Percentiles rank a stretch among this genome's conserved stretches.
These are phyloP conservation scores for Papio anubis DNA, from an alignment of 2,113 vertebrate genomes.

Conservation along the genomic window DNA sequence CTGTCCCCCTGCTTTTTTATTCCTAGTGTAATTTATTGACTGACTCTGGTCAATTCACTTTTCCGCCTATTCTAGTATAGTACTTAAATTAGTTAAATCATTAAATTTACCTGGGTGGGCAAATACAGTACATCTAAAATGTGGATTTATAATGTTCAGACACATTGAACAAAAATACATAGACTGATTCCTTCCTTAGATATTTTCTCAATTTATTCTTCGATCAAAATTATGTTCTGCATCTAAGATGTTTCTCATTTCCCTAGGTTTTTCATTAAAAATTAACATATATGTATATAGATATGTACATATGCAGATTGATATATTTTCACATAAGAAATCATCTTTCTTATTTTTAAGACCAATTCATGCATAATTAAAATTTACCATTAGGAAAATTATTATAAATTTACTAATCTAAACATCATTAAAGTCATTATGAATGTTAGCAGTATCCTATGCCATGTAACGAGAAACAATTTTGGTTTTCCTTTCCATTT, in stretches of 20 bases:
- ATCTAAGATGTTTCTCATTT: background rate
- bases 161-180: background rate
- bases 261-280: background rate
- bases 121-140: background rate
- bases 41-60: background rate
- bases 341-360: conserved; percentile 30
- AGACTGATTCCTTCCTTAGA: background rate
- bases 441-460: conserved; percentile 8
- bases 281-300: background rate
- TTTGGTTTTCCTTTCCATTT: conserved; percentile 37
- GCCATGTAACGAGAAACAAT: conserved; percentile 12
- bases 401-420: conserved; percentile 54
- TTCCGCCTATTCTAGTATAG: background rate
- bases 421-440: conserved; percentile 59
- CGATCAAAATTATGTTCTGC: background rate
- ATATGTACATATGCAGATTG: background rate
- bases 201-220: background rate
- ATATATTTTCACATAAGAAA: conserved; percentile 18
- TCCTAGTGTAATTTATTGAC: background rate
- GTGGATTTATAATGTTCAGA: background rate
- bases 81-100: background rate
- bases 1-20: background rate
- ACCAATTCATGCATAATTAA: conserved; percentile 25
- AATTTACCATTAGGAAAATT: conserved; percentile 50
- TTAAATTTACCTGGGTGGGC: background rate